Percentiles rank a stretch among this genome's conserved stretches.
phyloP scores from a whole-genome alignment of 2,888 invertebrate genomes.

The Nemapogon koenigi region DNA sequence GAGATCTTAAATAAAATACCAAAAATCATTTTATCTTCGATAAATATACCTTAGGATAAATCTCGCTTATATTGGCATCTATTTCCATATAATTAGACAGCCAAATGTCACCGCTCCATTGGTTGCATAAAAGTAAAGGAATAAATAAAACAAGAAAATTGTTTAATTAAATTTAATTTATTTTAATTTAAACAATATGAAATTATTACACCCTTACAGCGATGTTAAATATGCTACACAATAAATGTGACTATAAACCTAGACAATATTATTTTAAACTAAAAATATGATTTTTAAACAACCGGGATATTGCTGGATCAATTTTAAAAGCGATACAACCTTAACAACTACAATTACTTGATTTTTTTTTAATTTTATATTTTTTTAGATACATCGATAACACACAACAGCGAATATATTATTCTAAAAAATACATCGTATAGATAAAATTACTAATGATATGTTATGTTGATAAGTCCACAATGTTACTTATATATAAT shows the following conservation, averaged over 20 bases:
- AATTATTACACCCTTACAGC: slow-evolving; percentile 57
- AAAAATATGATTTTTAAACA: background rate
- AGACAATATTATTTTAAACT: background rate
- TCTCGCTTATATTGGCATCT: too few species aligned
- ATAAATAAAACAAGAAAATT: slow-evolving; percentile 26
- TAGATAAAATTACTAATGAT: slow-evolving; percentile 20
- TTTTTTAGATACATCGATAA: slow-evolving; percentile 14
- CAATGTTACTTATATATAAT: slow-evolving; percentile 11
- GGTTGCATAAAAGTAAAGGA: too few species aligned
- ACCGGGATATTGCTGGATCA: background rate
- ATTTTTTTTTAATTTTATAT: background rate
- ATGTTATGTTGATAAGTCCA: slow-evolving; percentile 37
- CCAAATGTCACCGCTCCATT: too few species aligned
- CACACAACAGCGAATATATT: slow-evolving; percentile 24
- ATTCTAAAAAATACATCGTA: slow-evolving; percentile 3
- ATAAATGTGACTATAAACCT: slow-evolving; percentile 60
- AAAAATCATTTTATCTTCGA: too few species aligned
- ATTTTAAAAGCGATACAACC: background rate
- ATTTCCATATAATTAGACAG: too few species aligned
- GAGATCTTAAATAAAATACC: too few species aligned
- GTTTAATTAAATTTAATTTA: slow-evolving; percentile 32
- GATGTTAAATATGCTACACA: slow-evolving; percentile 44
- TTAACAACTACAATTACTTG: background rate
- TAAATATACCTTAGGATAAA: too few species aligned
- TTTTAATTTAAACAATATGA: slow-evolving; percentile 53